These are phyloP conservation scores for Perognathus longimembris DNA, from an alignment of 2,113 vertebrate genomes.

Conservation along the genomic window DNA sequence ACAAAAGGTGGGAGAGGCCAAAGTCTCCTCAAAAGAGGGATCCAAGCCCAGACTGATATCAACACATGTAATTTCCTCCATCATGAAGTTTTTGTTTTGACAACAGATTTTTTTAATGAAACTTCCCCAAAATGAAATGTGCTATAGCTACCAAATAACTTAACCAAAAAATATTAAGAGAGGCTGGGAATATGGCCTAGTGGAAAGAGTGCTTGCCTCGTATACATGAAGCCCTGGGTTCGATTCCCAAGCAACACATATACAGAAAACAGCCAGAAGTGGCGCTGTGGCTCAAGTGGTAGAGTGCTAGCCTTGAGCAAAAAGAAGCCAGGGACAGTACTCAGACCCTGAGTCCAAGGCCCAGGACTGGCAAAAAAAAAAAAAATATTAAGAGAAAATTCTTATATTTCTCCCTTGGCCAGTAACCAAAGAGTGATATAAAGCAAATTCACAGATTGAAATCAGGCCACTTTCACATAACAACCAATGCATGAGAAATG, in stretches of 20 bases:
- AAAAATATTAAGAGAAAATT: slow-evolving; percentile 20
- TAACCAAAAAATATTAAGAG: neutral
- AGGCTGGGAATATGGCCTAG: no score
- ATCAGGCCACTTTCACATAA: neutral
- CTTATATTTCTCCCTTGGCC: neutral
- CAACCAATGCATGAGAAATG: neutral
- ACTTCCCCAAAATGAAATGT: neutral
- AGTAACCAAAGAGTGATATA: neutral
- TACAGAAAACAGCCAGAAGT: no score
- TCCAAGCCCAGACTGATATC: neutral
- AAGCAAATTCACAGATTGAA: neutral
- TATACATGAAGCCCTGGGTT: no score
- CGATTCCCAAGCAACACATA: no score
- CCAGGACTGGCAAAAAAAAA: no score
- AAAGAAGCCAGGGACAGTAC: no score
- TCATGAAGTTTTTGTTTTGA: neutral
- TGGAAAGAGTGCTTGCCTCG: no score
- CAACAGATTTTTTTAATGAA: neutral
- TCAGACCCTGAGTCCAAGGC: no score
- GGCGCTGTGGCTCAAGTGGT: no score
- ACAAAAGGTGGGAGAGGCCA: neutral
- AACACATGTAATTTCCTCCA: neutral
- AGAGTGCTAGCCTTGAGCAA: no score
- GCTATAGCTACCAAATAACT: neutral
- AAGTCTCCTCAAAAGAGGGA: neutral